phyloP scores from a whole-genome alignment of 2,113 vertebrate species.

The western clawed frog (Xenopus tropicalis) region UCB_Xtro_10.0 CM004446.2:145625001-145625500 shows the following conservation, averaged over 20 bases:
- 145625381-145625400: constrained; percentile 55
- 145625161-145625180: constrained; percentile 51
- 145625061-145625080: constrained; percentile 85
- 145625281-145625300: neutral
- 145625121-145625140: constrained; percentile 88
- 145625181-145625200: too few species aligned
- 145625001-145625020: constrained; percentile 80
- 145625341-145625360: constrained; percentile 68
- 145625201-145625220: neutral
- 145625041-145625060: constrained; percentile 83
- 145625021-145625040: constrained; percentile 89
- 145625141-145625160: too few species aligned
- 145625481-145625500: constrained; percentile 63
- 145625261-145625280: neutral
- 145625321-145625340: constrained; percentile 60
- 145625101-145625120: constrained; percentile 86
- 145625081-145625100: constrained; percentile 99
- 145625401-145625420: constrained; percentile 59
- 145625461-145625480: constrained; percentile 58
- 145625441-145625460: constrained; percentile 63
- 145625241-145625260: too few species aligned
- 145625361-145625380: constrained; percentile 63
- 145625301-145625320: constrained; percentile 50
- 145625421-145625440: constrained; percentile 17
- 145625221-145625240: neutral